These are phyloP conservation scores for Anisognathus igniventris DNA, from an alignment of 2,797 vertebrate genomes.

Conservation along the genomic window DNA sequence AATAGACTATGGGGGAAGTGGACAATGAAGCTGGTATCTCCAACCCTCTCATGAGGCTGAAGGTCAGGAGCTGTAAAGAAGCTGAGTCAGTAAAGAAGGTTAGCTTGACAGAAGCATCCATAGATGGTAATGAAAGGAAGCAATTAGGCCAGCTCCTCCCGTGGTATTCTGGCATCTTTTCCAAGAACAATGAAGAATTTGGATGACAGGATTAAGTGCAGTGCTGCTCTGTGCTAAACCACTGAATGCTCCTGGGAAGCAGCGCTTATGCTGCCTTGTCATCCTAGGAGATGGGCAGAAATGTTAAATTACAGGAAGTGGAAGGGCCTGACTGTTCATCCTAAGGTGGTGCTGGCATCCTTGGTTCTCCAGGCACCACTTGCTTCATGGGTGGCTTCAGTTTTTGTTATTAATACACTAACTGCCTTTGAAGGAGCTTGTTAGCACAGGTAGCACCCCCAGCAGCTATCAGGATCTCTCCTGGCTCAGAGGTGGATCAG, in stretches of 20 bases:
- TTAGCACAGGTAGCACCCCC: background rate
- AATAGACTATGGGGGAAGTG: background rate
- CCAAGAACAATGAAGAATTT: conserved; percentile 40
- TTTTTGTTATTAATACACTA: background rate
- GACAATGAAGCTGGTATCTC: background rate
- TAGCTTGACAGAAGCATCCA: conserved; percentile 54
- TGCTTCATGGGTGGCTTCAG: background rate
- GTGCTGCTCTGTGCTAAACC: background rate
- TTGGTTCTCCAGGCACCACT: background rate
- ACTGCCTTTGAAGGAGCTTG: background rate
- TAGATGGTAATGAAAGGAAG: conserved; percentile 63
- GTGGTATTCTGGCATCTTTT: background rate
- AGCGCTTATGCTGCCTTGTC: rapidly evolving
- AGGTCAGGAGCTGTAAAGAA: conserved; percentile 42
- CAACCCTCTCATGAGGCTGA: background rate
- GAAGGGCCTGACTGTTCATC: background rate
- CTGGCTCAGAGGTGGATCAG: background rate
- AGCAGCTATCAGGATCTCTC: background rate
- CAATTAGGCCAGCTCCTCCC: conserved; percentile 27
- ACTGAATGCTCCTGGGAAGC: background rate
- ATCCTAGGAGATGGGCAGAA: background rate
- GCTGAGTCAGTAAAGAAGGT: background rate
- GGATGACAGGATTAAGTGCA: background rate
- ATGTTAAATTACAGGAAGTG: background rate
- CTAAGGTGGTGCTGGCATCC: background rate